Base-by-base conservation (phyloP, 2,888 invertebrate genomes). In the Drosophila anomelani region DNA sequence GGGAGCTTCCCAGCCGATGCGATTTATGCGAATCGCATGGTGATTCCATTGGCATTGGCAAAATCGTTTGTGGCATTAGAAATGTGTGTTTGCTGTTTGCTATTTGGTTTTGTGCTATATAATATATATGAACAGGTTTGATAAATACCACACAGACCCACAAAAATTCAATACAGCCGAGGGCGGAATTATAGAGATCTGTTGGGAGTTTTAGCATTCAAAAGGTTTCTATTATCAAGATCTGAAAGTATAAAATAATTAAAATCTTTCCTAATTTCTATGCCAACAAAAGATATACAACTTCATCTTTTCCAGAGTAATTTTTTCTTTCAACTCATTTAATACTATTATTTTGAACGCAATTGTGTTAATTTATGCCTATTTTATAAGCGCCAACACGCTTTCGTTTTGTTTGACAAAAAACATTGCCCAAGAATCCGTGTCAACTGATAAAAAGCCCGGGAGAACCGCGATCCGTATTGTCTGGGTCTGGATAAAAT, bases 61-160 rank as follows among this genome's bases (percentile, higher is more conserved):
- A 67, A 51, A 55, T 49, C 69, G 77, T 41, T 46, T 61, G 62
- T 55, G 46, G 74, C 73, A 76, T 68, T 81, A 74, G 78, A 63
- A 86, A 84, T 86, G 68, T 75, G 55, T 78, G 46, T 70, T 63
- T 63, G 68, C 72, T 53, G 66, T 54, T 43, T 69, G 58, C 17
- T 26, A 26, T 26, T 26, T 26, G 26, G 26, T 26, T 34, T 43
- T 74, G 58, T 56, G 71, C 54, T 55, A 69, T 71, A 54, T 71
- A 66, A 55, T 72, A 73, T 74, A 74, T 29, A 44, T 26, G 51
- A 38, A 68, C 67, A 47, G 67, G 67, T 68, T 68, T 68, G 47
- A 23, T 15, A 20, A 60, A 68, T 12, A 59, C 39, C 41, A 64
- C n/a, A 67, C 41, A 44, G 43, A 54, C 44, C 13, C 38, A 63